Conservation (phyloP, 2,797 vertebrate genomes). For the Aplochiton taeniatus region DNA sequence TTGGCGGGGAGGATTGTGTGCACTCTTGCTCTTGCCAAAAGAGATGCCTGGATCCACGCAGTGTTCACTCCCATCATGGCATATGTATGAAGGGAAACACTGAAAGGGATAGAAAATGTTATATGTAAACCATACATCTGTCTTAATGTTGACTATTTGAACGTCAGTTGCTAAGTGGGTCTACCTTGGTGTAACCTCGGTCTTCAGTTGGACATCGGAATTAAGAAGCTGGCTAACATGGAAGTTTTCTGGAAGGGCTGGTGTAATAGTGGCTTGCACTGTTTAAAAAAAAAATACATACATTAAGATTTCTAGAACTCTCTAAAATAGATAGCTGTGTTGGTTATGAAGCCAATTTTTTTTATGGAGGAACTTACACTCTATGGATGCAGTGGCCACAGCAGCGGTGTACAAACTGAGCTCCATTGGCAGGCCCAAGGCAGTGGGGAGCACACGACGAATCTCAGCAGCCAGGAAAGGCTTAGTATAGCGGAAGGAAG, state of each 20-base stretch:
- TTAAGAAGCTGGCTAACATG: slow-evolving; percentile 56
- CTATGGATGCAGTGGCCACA: slow-evolving; percentile 60
- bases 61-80: slow-evolving; percentile 68
- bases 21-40: slow-evolving; percentile 57
- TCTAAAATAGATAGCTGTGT: too few species aligned
- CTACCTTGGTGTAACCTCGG: slow-evolving; percentile 59
- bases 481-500: slow-evolving; percentile 59
- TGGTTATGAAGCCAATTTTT: too few species aligned
- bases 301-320: background rate
- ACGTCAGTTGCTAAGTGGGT: background rate
- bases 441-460: slow-evolving; percentile 74
- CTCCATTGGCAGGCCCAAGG: slow-evolving; percentile 80
- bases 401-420: slow-evolving; percentile 70
- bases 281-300: background rate
- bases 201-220: slow-evolving; percentile 58
- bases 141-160: background rate
- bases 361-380: slow-evolving; percentile 45
- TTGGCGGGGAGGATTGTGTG: slow-evolving; percentile 51
- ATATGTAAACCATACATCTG: background rate
- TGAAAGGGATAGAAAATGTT: slow-evolving; percentile 31
- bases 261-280: slow-evolving; percentile 62
- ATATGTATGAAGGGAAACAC: slow-evolving; percentile 61
- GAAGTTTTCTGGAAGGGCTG: slow-evolving; percentile 57
- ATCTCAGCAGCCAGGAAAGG: slow-evolving; percentile 72
- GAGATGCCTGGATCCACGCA: slow-evolving; percentile 59